Evolutionary conservation across 2,888 invertebrate species (phyloP).

Genomic region (Seladonia tumulorum): DNA sequence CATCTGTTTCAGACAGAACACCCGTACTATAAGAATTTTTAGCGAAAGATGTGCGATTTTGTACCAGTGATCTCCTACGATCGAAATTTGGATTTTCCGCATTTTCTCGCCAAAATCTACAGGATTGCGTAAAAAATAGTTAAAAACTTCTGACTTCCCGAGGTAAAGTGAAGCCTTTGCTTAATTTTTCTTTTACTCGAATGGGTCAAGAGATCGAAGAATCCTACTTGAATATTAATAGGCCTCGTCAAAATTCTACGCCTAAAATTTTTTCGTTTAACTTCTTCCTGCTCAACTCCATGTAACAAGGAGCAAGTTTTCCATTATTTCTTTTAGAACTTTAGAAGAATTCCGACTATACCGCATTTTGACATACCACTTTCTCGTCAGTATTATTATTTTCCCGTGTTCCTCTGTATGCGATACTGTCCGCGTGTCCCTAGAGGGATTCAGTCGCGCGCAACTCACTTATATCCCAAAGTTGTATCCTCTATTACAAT

Average conservation of each 20-base stretch:
- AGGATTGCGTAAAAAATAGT: too few species aligned
- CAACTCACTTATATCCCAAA: background rate
- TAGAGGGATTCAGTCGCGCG: background rate
- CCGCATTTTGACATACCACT: background rate
- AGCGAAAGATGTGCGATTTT: too few species aligned
- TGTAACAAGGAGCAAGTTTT: background rate
- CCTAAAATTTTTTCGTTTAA: too few species aligned
- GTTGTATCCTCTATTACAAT: background rate
- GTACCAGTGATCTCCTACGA: too few species aligned
- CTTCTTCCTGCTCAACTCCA: too few species aligned
- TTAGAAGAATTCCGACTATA: background rate
- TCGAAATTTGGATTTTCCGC: too few species aligned
- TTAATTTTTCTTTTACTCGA: too few species aligned
- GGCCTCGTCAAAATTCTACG: background rate
- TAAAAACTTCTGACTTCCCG: too few species aligned
- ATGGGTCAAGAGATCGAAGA: background rate
- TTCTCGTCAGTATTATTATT: background rate
- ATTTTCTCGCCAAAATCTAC: too few species aligned
- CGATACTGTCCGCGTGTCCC: background rate
- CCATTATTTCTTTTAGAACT: background rate
- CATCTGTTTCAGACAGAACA: background rate
- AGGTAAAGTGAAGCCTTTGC: too few species aligned
- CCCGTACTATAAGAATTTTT: background rate
- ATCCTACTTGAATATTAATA: background rate
- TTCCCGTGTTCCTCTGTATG: background rate